These are phyloP conservation scores for Ophion obscuratus DNA, from an alignment of 2,888 invertebrate genomes.

Conservation along the genomic window DNA sequence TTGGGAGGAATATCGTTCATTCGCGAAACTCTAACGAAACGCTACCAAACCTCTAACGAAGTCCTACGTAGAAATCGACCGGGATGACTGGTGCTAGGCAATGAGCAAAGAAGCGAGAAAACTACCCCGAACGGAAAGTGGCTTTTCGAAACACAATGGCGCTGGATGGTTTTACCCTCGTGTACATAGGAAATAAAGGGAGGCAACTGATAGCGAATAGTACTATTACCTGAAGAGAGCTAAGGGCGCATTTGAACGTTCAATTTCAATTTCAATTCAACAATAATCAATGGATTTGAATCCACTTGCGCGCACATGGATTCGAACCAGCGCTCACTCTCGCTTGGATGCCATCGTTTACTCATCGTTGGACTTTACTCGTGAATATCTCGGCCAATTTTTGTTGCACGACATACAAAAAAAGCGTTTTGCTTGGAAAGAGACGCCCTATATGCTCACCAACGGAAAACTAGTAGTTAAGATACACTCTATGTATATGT, in stretches of 20 bases:
- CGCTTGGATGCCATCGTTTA: too few relatives aligned
- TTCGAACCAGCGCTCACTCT: too few relatives aligned
- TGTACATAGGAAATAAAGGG: slow-evolving; percentile 19
- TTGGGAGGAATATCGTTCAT: slow-evolving; percentile 47
- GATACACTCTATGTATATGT: too few relatives aligned
- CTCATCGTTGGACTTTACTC: too few relatives aligned
- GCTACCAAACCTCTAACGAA: slow-evolving; percentile 54
- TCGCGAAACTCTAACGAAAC: slow-evolving; percentile 35
- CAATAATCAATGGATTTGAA: too few relatives aligned
- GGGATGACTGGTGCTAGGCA: slow-evolving; percentile 9
- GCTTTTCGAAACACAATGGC: slow-evolving; percentile 22
- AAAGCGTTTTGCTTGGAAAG: too few relatives aligned
- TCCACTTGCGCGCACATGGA: too few relatives aligned
- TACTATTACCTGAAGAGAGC: slow-evolving; percentile 40
- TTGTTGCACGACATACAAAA: too few relatives aligned
- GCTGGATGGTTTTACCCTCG: slow-evolving; percentile 28
- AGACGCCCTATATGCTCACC: too few relatives aligned
- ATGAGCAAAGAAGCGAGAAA: slow-evolving; percentile 56
- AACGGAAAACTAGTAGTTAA: too few relatives aligned
- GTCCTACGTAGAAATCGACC: slow-evolving; percentile 37
- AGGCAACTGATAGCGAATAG: slow-evolving; percentile 15
- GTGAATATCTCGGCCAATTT: too few relatives aligned
- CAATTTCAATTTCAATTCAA: too few relatives aligned
- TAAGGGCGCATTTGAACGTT: background rate
- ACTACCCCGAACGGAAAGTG: slow-evolving; percentile 50